Conservation (phyloP, 1,140 invertebrate genomes). For the Magallana angulata region DNA sequence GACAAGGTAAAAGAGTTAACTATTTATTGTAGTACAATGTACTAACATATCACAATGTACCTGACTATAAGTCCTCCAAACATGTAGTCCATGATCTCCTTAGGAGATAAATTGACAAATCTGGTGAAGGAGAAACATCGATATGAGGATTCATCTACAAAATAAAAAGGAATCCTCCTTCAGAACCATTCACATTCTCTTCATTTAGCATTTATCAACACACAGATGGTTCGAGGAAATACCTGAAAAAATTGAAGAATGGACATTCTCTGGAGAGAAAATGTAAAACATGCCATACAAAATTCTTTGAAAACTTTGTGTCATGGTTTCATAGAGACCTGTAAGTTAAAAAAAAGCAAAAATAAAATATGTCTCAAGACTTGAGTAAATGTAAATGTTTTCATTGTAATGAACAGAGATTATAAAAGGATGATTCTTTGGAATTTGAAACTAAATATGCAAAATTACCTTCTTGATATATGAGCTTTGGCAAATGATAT, state of each 20-base stretch:
- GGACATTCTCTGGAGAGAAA: conserved; percentile 79
- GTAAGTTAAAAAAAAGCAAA: background rate
- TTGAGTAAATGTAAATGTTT: background rate
- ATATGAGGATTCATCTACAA: conserved; percentile 69
- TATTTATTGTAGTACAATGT: background rate
- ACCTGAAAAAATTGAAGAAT: conserved; percentile 80
- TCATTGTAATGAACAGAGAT: background rate
- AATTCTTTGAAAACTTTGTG: conserved; percentile 85
- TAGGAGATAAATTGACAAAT: conserved; percentile 87
- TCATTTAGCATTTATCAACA: background rate
- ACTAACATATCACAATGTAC: conserved; percentile 75
- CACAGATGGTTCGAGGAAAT: background rate
- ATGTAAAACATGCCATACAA: conserved; percentile 87
- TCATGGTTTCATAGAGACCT: conserved; percentile 53
- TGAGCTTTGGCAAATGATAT: conserved; percentile 88
- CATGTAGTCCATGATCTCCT: conserved; percentile 87
- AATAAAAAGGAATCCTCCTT: background rate
- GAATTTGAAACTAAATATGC: background rate
- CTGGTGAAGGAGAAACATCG: conserved; percentile 87
- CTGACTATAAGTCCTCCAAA: conserved; percentile 85
- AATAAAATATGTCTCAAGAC: no score
- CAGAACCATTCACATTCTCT: background rate
- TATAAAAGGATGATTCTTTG: background rate
- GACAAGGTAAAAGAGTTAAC: background rate
- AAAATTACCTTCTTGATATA: conserved; percentile 85